phyloP scores from a whole-genome alignment of 2,888 invertebrate genomes.

The Ptychoptera albimana region DNA sequence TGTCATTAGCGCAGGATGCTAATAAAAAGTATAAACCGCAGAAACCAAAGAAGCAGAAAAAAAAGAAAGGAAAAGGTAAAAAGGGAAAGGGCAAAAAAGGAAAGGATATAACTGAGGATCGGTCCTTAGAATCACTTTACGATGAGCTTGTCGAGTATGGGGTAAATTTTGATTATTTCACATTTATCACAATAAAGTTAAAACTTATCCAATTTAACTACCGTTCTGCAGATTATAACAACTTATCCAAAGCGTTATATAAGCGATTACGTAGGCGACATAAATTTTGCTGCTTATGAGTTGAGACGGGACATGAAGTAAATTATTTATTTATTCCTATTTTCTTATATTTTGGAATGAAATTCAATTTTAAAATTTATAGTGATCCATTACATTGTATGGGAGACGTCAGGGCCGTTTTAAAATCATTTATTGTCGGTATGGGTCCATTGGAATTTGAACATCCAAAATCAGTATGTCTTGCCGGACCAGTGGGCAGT shows the following conservation, averaged over 20 bases:
- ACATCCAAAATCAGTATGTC: constrained; percentile 40
- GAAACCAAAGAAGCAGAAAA: constrained; percentile 15
- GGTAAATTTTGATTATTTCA: too few relatives aligned
- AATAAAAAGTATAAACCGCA: constrained; percentile 19
- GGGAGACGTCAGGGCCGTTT: constrained; percentile 37
- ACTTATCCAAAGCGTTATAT: constrained; percentile 37
- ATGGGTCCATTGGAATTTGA: constrained; percentile 25
- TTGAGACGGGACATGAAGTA: constrained; percentile 14
- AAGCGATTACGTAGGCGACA: constrained; percentile 48
- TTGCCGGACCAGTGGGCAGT: constrained; percentile 46
- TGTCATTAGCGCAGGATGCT: constrained; percentile 26
- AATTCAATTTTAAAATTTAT: constrained; percentile 3
- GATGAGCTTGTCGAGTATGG: constrained; percentile 37
- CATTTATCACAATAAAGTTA: too few relatives aligned
- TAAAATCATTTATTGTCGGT: constrained; percentile 33
- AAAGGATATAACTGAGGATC: constrained; percentile 42
- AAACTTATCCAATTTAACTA: too few relatives aligned
- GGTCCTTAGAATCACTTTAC: constrained; percentile 44
- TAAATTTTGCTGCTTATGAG: constrained; percentile 37
- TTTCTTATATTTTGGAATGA: constrained; percentile 6
- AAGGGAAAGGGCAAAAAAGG: constrained; percentile 27
- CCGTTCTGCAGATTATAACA: constrained; percentile 38
- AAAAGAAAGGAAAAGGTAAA: constrained; percentile 12
- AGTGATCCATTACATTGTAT: constrained; percentile 30
- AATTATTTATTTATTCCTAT: too few relatives aligned